Percentiles rank a stretch among this genome's conserved stretches.
These are phyloP conservation scores for Tuta absoluta DNA, from an alignment of 2,888 invertebrate genomes.

Conservation along the genomic window DNA sequence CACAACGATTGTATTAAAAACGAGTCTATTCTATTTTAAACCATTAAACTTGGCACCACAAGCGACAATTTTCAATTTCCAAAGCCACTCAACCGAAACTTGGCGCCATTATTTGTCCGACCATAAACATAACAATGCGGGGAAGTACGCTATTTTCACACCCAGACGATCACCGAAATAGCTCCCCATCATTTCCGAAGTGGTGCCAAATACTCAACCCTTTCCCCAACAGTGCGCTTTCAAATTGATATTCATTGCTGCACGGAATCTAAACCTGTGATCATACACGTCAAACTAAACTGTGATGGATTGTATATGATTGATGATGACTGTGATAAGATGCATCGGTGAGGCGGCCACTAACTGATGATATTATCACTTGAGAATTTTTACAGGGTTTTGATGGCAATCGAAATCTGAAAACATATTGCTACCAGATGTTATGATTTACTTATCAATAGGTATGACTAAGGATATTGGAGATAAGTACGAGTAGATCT, in stretches of 20 bases:
- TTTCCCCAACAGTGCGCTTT: neutral
- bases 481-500: neutral
- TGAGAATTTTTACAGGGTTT: neutral
- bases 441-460: neutral
- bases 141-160: conserved; percentile 33
- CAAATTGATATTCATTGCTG: neutral
- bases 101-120: conserved; percentile 25
- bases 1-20: neutral
- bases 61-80: neutral
- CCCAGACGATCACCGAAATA: conserved; percentile 26
- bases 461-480: neutral
- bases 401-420: neutral
- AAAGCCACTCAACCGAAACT: conserved; percentile 4
- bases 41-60: neutral
- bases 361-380: neutral
- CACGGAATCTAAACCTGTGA: neutral
- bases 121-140: conserved; percentile 31
- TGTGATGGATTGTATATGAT: neutral
- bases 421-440: conserved; percentile 17
- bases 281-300: neutral
- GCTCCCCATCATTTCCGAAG: neutral
- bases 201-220: neutral
- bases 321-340: neutral
- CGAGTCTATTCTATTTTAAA: neutral
- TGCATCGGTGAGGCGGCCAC: neutral